These are phyloP conservation scores for Amblyjoppa proteus DNA, from an alignment of 2,888 invertebrate species.

Conservation along the genomic window DNA sequence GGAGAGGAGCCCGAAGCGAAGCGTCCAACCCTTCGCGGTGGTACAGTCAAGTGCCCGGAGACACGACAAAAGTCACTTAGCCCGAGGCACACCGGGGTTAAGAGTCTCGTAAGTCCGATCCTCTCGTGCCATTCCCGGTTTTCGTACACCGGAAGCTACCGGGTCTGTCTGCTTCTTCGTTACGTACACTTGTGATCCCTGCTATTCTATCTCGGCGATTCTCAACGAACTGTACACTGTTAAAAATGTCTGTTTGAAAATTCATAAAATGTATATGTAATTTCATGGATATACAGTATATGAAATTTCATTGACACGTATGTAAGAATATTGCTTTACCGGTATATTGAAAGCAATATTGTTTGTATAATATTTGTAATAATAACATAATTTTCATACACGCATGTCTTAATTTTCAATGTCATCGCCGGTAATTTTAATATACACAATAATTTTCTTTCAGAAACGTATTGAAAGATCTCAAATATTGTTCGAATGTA, in stretches of 20 bases:
- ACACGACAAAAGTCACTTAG: slow-evolving; percentile 80
- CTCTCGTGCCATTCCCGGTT: slow-evolving; percentile 66
- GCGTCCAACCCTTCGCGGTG: slow-evolving; percentile 38
- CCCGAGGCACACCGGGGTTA: slow-evolving; percentile 65
- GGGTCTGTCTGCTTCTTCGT: slow-evolving; percentile 29
- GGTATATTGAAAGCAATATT: no score
- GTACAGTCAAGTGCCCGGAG: slow-evolving; percentile 74
- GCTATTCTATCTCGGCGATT: slow-evolving; percentile 10
- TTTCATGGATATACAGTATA: no score
- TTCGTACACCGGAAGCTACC: slow-evolving; percentile 56
- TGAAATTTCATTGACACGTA: no score
- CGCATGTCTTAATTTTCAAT: no score
- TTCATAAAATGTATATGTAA: no score
- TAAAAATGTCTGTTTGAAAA: no score
- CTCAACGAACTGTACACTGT: background rate
- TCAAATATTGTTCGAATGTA: background rate
- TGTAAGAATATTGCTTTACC: no score
- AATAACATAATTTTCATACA: no score
- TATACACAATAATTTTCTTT: background rate
- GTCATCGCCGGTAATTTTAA: no score
- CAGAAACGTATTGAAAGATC: background rate
- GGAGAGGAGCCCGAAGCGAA: slow-evolving; percentile 59
- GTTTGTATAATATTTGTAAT: no score
- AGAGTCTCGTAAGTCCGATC: slow-evolving; percentile 66
- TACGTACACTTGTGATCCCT: background rate